phyloP scores from a whole-genome alignment of 2,888 invertebrate genomes.

The Lutraria lutraria region DNA sequence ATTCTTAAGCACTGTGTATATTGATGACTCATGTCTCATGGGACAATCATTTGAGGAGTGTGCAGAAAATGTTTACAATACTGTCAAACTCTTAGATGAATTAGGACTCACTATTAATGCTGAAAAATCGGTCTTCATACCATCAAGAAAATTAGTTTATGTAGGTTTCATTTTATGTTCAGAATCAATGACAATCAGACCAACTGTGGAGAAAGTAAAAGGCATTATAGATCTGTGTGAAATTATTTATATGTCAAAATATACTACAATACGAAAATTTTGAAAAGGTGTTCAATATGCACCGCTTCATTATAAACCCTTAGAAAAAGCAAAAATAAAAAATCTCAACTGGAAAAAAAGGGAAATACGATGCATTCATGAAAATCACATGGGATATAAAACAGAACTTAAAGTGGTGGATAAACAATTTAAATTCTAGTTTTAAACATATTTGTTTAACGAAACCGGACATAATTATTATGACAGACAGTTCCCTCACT shows the following conservation, averaged over 20 bases:
- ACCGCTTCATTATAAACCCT: conserved; percentile 54
- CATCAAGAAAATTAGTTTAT: conserved; percentile 22
- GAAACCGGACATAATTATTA: background rate
- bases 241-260: conserved; percentile 6
- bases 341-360: conserved; percentile 33
- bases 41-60: background rate
- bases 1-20: background rate
- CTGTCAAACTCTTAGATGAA: background rate
- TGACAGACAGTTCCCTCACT: conserved; percentile 24
- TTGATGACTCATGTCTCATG: conserved; percentile 24
- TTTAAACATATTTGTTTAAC: conserved; percentile 6
- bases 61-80: background rate
- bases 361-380: conserved; percentile 44
- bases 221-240: conserved; percentile 43
- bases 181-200: conserved; percentile 42
- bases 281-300: conserved; percentile 64
- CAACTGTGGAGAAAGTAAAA: conserved; percentile 38
- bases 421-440: background rate
- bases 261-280: conserved; percentile 51
- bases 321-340: conserved; percentile 62
- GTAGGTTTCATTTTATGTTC: conserved; percentile 41
- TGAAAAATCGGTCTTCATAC: background rate
- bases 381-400: conserved; percentile 10
- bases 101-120: background rate
- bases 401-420: conserved; percentile 35